Evolutionary conservation across 2,797 vertebrate genomes (phyloP), one percentile per base, ranked within the genome.

Genomic region (Gambusia yucatana): DNA sequence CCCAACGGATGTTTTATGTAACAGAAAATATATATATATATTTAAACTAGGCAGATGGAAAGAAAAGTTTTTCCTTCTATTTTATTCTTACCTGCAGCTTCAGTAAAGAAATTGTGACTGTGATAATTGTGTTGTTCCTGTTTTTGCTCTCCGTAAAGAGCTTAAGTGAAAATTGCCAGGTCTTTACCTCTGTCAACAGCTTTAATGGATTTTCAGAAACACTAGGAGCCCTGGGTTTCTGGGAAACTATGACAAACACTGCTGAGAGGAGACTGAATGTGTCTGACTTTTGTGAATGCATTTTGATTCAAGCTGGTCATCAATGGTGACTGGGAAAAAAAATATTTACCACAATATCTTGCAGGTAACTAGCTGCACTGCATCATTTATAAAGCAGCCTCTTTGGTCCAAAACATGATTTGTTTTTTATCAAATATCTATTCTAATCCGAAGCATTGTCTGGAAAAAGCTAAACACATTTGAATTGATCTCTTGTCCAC

Each of bases 141-240:
- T 70, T 70, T 70, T 70, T 70, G 39, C 9, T 36, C 59, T 33
- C 16, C 7, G 59, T 36, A 36, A 7, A 36, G 59, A 36, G 59
- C 59, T 2, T 5, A 30, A n/a, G 25, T 70, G 41, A 79, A 76
- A 71, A 84, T 69, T 39, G 73, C 28, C 82, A 20, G 47, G 73
- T 67, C 59, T 72, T 39, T 46, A 28, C 13, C 39, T 70, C 46
- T 13, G 25, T 65, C 80, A 88, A 86, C 52, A 81, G 52, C 83
- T 86, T 77, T 86, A 84, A 91, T 91, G 72, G 84, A 71, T 91
- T 91, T 87, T 82, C 75, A 84, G 83, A 88, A 91, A 83, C 36
- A 78, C 41, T 0, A 10, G 9, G 50, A 65, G 74, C 76, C 46
- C 57, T 80, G 11, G 28, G 46, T 82, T 91, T 87, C 83, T 72